phyloP scores from a whole-genome alignment of 2,888 invertebrate genomes.

The Andrena trimmerana region DNA sequence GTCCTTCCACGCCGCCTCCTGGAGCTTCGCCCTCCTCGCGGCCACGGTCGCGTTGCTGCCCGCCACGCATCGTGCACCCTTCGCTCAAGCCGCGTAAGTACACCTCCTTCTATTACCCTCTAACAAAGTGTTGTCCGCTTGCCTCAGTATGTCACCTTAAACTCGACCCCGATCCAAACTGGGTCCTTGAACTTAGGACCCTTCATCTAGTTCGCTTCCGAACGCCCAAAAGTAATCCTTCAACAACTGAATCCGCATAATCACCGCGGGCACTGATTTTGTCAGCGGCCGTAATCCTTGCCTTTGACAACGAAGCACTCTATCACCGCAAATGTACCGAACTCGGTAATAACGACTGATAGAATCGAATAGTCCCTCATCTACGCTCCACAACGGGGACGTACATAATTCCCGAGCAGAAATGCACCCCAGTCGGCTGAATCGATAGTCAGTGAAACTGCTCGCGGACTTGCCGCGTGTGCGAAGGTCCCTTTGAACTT shows the following conservation, averaged over 20 bases:
- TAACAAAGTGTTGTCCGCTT: neutral
- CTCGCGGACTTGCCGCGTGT: constrained; percentile 39
- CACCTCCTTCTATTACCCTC: constrained; percentile 5
- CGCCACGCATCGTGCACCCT: constrained; percentile 86
- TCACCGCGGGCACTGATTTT: neutral
- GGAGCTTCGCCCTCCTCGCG: constrained; percentile 85
- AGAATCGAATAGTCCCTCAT: constrained; percentile 22
- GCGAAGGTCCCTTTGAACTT: constrained; percentile 50
- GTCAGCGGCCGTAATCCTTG: neutral
- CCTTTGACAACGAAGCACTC: neutral
- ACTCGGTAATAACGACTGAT: neutral
- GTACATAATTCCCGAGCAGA: constrained; percentile 23
- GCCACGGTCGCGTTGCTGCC: constrained; percentile 86
- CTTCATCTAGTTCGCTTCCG: neutral
- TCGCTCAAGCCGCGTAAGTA: constrained; percentile 88
- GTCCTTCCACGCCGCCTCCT: constrained; percentile 84
- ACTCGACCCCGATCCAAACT: neutral
- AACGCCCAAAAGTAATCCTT: neutral
- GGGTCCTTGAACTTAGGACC: neutral
- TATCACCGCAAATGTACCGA: neutral
- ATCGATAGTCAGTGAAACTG: constrained; percentile 53
- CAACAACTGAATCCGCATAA: neutral
- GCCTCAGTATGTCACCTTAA: neutral
- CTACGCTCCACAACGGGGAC: constrained; percentile 2
- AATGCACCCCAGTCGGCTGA: constrained; percentile 28